Percentiles rank a stretch among this genome's conserved stretches.
Evolutionary conservation across 2,888 invertebrate genomes (phyloP).

Genomic region (Andrena camellia): DNA sequence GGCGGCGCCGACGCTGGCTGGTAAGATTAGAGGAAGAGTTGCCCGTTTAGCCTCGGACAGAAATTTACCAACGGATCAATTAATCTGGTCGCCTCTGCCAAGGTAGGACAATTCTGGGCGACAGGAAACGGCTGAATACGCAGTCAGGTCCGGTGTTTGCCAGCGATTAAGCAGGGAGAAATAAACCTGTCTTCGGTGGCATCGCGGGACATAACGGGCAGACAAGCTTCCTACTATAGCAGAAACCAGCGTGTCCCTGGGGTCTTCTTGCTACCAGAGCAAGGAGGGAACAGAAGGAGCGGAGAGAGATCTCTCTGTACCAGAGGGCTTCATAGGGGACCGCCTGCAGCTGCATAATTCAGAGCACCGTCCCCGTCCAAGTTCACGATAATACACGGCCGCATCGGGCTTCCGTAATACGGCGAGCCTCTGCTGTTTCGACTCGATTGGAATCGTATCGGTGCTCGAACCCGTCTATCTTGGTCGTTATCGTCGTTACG

Average conservation of each 20-base stretch:
- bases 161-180: constrained; percentile 67
- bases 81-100: constrained; percentile 20
- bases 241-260: constrained; percentile 59
- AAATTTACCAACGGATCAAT: constrained; percentile 39
- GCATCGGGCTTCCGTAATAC: constrained; percentile 42
- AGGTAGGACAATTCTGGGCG: constrained; percentile 52
- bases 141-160: constrained; percentile 52
- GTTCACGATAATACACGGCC: constrained; percentile 67
- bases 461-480: constrained; percentile 30
- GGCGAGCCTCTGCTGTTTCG: constrained; percentile 37
- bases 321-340: constrained; percentile 44
- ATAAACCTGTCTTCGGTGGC: constrained; percentile 76
- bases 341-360: constrained; percentile 71
- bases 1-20: constrained; percentile 28
- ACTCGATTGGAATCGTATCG: constrained; percentile 53
- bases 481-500: constrained; percentile 45
- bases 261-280: constrained; percentile 65
- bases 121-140: constrained; percentile 40
- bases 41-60: constrained; percentile 5
- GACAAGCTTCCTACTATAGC: constrained; percentile 75
- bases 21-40: constrained; percentile 11
- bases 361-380: constrained; percentile 59
- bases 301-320: constrained; percentile 21
- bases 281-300: constrained; percentile 34
- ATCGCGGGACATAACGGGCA: constrained; percentile 74